phyloP scores from a whole-genome alignment of 2,888 invertebrate genomes.

The Eucera pruinosa region DNA sequence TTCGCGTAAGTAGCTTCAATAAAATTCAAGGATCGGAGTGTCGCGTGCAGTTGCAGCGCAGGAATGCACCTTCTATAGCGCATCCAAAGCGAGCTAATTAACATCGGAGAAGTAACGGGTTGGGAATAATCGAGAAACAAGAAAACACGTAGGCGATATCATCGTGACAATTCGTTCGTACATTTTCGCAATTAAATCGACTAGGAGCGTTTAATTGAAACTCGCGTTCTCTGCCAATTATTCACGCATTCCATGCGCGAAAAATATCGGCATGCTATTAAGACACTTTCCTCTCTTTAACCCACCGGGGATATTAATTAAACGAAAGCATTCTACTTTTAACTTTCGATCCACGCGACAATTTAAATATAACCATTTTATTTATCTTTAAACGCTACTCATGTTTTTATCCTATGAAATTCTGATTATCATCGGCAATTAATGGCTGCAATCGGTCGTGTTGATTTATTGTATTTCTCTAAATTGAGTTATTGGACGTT shows the following conservation, averaged over 20 bases:
- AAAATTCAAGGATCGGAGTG: background rate
- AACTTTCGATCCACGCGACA: no score
- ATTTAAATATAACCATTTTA: no score
- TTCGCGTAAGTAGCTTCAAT: background rate
- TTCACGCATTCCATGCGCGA: conserved; percentile 20
- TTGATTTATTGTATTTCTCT: no score
- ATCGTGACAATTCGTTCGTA: conserved; percentile 27
- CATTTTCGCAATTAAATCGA: conserved; percentile 49
- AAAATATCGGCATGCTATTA: background rate
- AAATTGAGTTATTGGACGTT: background rate
- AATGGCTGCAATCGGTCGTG: no score
- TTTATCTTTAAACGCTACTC: background rate
- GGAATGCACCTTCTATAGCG: background rate
- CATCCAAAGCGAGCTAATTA: conserved; percentile 11
- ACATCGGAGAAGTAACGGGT: background rate
- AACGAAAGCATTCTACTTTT: background rate
- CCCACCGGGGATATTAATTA: background rate
- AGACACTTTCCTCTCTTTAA: background rate
- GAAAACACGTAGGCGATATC: conserved; percentile 15
- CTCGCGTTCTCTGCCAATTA: conserved; percentile 25
- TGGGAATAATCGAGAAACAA: conserved; percentile 27
- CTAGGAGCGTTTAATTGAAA: conserved; percentile 63
- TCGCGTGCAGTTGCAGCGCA: conserved; percentile 11
- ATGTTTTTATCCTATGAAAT: background rate
- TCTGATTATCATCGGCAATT: no score